Conservation (phyloP, 2,797 vertebrate species). For the Zenarchopterus dispar region DNA sequence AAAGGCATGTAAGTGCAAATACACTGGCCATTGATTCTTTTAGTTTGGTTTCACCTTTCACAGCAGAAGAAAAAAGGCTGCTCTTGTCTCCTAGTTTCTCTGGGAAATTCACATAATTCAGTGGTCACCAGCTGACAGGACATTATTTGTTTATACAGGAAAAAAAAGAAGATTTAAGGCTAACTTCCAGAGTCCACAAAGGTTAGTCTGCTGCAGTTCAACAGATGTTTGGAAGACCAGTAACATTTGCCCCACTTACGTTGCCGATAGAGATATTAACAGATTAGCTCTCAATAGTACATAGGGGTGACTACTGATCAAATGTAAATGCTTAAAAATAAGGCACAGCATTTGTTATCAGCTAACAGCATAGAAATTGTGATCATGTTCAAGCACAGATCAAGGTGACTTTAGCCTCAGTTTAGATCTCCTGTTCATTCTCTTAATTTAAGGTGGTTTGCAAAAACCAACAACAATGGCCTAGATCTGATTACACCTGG, state of each 20-base stretch:
- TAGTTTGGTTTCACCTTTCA: neutral
- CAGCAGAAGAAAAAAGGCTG: conserved; percentile 31
- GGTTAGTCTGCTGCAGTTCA: conserved; percentile 39
- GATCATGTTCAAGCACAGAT: no score
- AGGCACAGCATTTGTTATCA: no score
- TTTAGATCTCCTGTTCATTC: no score
- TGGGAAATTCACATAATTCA: conserved; percentile 69
- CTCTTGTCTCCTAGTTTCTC: conserved; percentile 54
- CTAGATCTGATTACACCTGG: no score
- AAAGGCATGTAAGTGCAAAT: no score
- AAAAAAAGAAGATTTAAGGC: conserved; percentile 21
- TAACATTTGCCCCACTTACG: conserved; percentile 1
- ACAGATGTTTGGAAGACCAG: conserved; percentile 16
- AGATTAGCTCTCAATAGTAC: neutral
- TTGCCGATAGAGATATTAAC: conserved; percentile 6
- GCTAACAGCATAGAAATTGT: no score
- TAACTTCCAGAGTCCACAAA: conserved; percentile 60
- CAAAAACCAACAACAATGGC: neutral
- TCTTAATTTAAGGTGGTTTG: no score
- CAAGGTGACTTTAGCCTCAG: no score
- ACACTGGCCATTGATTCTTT: neutral
- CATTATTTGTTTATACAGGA: conserved; percentile 57
- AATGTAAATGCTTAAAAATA: no score
- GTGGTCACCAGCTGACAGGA: conserved; percentile 53
- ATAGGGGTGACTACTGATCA: no score